Percentiles rank a stretch among this genome's conserved stretches.
phyloP scores from a whole-genome alignment of 2,113 vertebrate species.

The Cebus imitator region DNA sequence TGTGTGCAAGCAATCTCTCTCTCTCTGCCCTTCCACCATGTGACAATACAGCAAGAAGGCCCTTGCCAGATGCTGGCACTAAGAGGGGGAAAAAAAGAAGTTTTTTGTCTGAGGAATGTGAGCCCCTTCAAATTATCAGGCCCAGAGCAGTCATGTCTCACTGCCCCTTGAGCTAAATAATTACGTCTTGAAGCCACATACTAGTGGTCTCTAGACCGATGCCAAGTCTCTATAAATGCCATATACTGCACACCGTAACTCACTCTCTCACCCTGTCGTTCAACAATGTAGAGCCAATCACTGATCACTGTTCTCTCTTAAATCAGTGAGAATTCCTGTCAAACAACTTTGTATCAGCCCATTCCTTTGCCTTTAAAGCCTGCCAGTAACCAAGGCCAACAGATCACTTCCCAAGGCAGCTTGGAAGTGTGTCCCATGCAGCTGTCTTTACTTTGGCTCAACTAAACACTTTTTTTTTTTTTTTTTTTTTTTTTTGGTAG shows the following conservation, averaged over 20 bases:
- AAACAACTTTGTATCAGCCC: background rate
- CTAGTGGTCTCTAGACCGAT: background rate
- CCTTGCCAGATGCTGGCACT: background rate
- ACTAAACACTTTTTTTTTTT: background rate
- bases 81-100: too few relatives aligned
- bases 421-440: background rate
- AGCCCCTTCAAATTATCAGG: background rate
- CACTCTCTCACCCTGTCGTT: background rate
- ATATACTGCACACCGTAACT: background rate
- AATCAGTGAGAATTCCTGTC: too few relatives aligned
- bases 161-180: background rate
- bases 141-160: background rate
- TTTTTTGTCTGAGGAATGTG: background rate
- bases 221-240: background rate
- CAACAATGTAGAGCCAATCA: background rate
- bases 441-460: background rate
- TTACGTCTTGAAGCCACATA: background rate
- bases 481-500: too few relatives aligned
- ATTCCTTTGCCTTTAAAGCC: background rate
- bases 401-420: background rate
- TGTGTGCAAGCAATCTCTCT: background rate
- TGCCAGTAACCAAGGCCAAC: too few relatives aligned
- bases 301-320: background rate
- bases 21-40: too few relatives aligned
- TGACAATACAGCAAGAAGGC: background rate